phyloP scores from a whole-genome alignment of 2,113 vertebrate genomes.

The Pogona vitticeps region DNA sequence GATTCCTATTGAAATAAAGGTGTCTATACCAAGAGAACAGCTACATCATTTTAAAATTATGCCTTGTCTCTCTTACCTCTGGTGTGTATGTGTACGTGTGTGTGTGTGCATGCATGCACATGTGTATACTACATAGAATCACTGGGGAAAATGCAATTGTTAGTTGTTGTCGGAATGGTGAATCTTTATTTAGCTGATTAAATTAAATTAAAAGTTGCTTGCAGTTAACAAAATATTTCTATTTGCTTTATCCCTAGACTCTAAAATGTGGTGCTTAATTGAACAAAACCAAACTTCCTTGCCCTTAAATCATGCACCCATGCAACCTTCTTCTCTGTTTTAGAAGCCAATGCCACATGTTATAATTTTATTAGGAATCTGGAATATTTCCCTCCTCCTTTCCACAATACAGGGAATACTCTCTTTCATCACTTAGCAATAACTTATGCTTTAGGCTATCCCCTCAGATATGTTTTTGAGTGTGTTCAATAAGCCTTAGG shows the following conservation, averaged over 20 bases:
- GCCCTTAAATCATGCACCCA: not conserved
- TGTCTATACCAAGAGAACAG: constrained; percentile 44
- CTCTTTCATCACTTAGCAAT: not conserved
- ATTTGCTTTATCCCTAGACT: constrained; percentile 37
- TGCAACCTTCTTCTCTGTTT: too few species aligned
- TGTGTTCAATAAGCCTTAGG: not conserved
- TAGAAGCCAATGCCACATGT: too few species aligned
- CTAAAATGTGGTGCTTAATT: not conserved
- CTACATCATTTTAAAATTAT: constrained; percentile 47
- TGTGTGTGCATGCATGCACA: not conserved
- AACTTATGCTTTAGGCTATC: too few species aligned
- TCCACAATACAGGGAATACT: not conserved
- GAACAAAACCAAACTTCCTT: constrained; percentile 39
- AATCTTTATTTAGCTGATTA: not conserved
- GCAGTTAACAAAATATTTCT: not conserved
- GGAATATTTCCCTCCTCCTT: not conserved
- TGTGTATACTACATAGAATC: constrained; percentile 41
- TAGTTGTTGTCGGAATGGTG: constrained; percentile 6
- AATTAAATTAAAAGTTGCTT: constrained; percentile 22
- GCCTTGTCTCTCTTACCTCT: constrained; percentile 16
- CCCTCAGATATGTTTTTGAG: not conserved
- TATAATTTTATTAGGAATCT: too few species aligned
- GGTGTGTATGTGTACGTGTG: not conserved
- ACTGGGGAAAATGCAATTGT: constrained; percentile 43
- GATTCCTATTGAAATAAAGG: constrained; percentile 62